Percentiles rank a stretch among this genome's conserved stretches.
Conservation (phyloP, 2,113 vertebrate species). For the Triplophysa siluroides region DNA sequence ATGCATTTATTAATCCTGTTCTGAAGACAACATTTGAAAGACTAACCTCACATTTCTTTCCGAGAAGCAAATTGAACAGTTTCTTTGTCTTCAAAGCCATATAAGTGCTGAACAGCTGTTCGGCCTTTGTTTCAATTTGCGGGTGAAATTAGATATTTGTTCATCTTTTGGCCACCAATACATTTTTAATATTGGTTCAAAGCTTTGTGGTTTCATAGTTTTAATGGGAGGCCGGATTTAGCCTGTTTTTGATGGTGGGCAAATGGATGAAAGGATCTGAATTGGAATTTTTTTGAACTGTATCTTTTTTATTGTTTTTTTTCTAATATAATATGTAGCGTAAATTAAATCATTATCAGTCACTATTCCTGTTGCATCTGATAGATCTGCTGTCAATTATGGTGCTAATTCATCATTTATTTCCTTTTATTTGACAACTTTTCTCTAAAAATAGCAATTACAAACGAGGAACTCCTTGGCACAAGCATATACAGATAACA, state of each 20-base stretch:
- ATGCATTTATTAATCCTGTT: neutral
- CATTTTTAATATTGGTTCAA: slow-evolving; percentile 5
- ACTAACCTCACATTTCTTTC: neutral
- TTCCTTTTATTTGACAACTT: slow-evolving; percentile 6
- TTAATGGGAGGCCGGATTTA: neutral
- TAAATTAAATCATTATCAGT: too few species aligned
- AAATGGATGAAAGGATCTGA: neutral
- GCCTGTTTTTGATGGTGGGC: neutral
- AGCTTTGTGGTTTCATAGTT: slow-evolving; percentile 15
- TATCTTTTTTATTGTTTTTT: too few species aligned
- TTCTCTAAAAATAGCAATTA: slow-evolving; percentile 23
- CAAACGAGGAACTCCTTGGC: neutral
- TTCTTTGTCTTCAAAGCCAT: slow-evolving; percentile 22
- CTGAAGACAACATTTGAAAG: neutral
- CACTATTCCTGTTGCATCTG: too few species aligned
- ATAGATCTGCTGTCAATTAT: too few species aligned
- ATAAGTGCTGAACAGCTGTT: neutral
- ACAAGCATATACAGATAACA: neutral
- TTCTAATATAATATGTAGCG: neutral
- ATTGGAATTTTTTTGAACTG: too few species aligned
- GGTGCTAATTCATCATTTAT: slow-evolving; percentile 2
- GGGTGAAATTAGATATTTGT: slow-evolving; percentile 28
- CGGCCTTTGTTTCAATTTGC: neutral
- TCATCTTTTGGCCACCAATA: neutral
- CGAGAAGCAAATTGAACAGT: neutral